Base-by-base conservation (phyloP, 2,888 invertebrate species). In the Synanthedon myopaeformis region DNA sequence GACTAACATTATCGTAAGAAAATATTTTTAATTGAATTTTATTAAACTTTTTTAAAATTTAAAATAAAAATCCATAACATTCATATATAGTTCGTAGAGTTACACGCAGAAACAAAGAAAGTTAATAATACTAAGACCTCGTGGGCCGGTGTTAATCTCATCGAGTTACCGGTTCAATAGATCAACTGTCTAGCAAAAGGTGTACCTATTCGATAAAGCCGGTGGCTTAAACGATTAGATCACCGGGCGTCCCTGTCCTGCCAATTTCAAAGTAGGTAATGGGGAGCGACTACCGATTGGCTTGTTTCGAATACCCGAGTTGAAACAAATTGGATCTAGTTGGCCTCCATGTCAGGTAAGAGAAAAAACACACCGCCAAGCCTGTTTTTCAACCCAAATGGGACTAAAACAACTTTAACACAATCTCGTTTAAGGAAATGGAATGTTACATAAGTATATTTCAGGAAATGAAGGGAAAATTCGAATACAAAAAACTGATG, bases 291-390 rank as follows among this genome's bases (percentile, higher is more conserved):
- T 69, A 69, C 78, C 76, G 79, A 82, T 82, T 82, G 83, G 75
- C 76, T 77, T 78, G 79, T 80, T 77, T 77, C 78, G 72, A 75
- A 72, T 73, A 67, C 72, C 70, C 41, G 35, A 76, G 68, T 73
- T 67, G 71, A 70, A 74, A 77, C 78, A 82, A 83, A 84, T 84
- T 84, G 82, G 79, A 82, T 82, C 71, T 71, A 69, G 74, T 72
- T 79, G 79, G 75, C 74, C 71, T 73, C 69, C 72, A 74, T 71
- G 67, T 69, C 68, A 68, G 66, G 70, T 74, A 71, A 68, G 64
- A 68, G 72, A 69, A 45, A 45, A 45, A 45, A 45, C 13, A 10
- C n/a, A 45, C 45, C 12, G 10, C 45, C 13, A 45, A 45, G 35
- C 49, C 49, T 50, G 50, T 23, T 50, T 50, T 50, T 23, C 17